These are phyloP conservation scores for Parnassius orleans DNA, from an alignment of 2,888 invertebrate genomes.

Conservation along the genomic window DNA sequence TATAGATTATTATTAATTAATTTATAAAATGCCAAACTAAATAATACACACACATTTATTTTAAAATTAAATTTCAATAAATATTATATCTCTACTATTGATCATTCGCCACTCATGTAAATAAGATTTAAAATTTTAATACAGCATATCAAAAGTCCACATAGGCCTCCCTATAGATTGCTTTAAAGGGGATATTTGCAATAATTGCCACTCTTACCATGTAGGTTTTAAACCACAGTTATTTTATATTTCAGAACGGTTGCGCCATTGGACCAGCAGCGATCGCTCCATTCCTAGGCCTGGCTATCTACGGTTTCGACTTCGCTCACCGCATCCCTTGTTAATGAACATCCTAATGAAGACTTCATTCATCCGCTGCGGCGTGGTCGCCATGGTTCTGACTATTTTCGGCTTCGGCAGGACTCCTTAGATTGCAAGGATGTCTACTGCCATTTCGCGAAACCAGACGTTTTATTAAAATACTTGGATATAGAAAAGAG, in stretches of 20 bases:
- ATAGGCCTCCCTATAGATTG: no score
- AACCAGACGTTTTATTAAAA: constrained; percentile 82
- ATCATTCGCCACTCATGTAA: no score
- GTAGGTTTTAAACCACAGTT: no score
- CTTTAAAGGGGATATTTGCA: no score
- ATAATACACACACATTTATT: no score
- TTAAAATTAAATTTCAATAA: no score
- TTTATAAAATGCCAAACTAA: no score
- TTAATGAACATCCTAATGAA: constrained; percentile 83
- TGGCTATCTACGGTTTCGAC: constrained; percentile 86
- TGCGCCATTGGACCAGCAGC: constrained; percentile 84
- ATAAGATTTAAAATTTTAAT: no score
- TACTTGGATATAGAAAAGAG: constrained; percentile 81
- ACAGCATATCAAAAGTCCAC: no score
- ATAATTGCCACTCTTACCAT: no score
- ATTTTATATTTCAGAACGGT: constrained; percentile 79
- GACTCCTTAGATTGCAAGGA: constrained; percentile 78
- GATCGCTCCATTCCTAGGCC: constrained; percentile 84
- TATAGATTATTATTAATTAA: no score
- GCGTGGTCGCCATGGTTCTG: constrained; percentile 82
- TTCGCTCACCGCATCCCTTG: constrained; percentile 82
- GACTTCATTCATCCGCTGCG: constrained; percentile 84
- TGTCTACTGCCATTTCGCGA: constrained; percentile 84
- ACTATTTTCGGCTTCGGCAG: constrained; percentile 84
- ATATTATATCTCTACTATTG: no score